A percentile compares a stretch with the other conserved stretches of the same genome.
Evolutionary conservation across 2,888 invertebrate genomes (phyloP).

Genomic region (Sclerodermus sp.): DNA sequence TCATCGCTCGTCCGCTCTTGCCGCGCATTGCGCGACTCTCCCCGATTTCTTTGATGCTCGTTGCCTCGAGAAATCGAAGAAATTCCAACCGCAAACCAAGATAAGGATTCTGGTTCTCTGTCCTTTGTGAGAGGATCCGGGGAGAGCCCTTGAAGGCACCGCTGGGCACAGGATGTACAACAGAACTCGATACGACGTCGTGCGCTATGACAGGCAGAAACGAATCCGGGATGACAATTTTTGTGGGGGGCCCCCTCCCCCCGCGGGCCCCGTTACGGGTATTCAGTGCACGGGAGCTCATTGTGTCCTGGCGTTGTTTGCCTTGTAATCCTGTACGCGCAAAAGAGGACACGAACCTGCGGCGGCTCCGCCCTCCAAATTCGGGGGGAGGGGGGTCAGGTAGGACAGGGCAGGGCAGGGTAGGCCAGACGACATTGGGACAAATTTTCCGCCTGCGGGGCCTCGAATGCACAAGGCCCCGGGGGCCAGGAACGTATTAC

Average conservation of each 20-base stretch:
- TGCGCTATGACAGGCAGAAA: constrained; percentile 37
- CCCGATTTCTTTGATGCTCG: too few relatives aligned
- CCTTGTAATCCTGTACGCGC: constrained; percentile 45
- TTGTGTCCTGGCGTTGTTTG: constrained; percentile 52
- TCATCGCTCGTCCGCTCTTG: too few relatives aligned
- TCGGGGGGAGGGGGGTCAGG: neutral
- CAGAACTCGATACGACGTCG: constrained; percentile 49
- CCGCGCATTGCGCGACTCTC: too few relatives aligned
- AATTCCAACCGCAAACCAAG: too few relatives aligned
- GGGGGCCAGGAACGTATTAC: constrained; percentile 49
- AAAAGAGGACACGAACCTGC: constrained; percentile 25
- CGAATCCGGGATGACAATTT: constrained; percentile 40
- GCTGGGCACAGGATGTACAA: constrained; percentile 25
- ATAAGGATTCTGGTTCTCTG: too few relatives aligned
- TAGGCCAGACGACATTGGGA: constrained; percentile 41
- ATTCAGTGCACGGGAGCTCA: constrained; percentile 35
- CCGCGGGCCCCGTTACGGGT: too few relatives aligned
- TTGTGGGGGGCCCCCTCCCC: constrained; percentile 26
- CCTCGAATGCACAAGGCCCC: constrained; percentile 36
- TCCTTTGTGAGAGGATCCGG: too few relatives aligned
- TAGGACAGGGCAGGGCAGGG: too few relatives aligned
- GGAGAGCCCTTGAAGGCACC: neutral
- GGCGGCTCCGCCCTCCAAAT: constrained; percentile 10
- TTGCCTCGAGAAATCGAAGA: too few relatives aligned
- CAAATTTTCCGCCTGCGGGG: constrained; percentile 57